Base-by-base conservation (phyloP, 2,888 invertebrate species). In the Drosophila robusta region DNA sequence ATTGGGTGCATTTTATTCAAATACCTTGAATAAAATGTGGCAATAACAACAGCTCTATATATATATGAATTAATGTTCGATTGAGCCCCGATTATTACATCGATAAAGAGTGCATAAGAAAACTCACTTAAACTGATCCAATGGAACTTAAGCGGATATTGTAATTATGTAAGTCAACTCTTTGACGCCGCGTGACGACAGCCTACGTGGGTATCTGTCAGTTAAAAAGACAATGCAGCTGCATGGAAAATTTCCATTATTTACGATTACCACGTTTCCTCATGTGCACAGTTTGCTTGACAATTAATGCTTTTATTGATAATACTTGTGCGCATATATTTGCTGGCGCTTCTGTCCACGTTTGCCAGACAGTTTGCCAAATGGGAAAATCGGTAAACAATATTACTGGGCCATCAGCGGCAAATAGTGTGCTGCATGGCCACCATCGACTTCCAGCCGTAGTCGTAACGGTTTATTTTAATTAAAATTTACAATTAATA, bases 401-500 rank as follows among this genome's bases (percentile, higher is more conserved):
- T 82, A 83, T 86, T 80, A 88, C 80, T 65, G 69, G 55, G 55
- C 63, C 65, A 66, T 61, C 70, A 72, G 62, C 24, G 16, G 56
- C 74, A 70, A 71, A 66, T 34, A 47, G 70, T 39, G 54, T 46
- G 51, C 32, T 46, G 51, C 32, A 34, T 8, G 42, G 22, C 36
- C 29, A 54, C 0, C 41, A 41, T 29, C 54, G 44, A 18, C 39
- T 57, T 55, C 8, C 56, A 44, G 41, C 51, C 62, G 66, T 72
- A 69, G 76, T 73, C 74, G 75, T 70, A 80, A 71, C 67, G 78
- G 83, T 85, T 82, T 85, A 87, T 85, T 85, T 89, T 85, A 85
- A 85, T 85, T 85, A 85, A 89, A 85, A 86, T 87, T 77, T 89
- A 80, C 80, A 89, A 89, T 87, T 85, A 85, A 89, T 85, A 85